Conservation (phyloP, 2,797 vertebrate genomes). For the Lycodopsis pacificus region DNA sequence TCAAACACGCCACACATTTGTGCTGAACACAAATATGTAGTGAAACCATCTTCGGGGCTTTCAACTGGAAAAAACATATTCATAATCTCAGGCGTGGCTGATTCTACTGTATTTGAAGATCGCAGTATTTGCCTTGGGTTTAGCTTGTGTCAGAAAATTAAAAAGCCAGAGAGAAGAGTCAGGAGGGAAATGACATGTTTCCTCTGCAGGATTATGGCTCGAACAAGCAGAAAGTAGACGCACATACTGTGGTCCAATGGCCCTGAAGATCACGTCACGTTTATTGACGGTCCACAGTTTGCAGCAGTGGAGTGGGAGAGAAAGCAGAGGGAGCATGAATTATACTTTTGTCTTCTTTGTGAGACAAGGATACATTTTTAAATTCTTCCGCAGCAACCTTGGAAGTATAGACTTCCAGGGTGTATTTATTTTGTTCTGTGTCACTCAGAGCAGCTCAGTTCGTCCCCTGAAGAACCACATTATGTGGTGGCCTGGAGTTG, state of each 20-base stretch:
- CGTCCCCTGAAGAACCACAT: neutral
- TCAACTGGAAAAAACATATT: constrained; percentile 5
- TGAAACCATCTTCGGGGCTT: constrained; percentile 4
- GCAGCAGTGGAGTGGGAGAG: constrained; percentile 44
- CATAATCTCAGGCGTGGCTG: constrained; percentile 4
- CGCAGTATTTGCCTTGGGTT: neutral
- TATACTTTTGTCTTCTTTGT: constrained; percentile 52
- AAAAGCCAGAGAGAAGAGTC: neutral
- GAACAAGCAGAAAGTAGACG: constrained; percentile 21
- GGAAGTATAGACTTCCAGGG: no score
- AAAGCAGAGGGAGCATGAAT: constrained; percentile 39
- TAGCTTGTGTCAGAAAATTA: constrained; percentile 3
- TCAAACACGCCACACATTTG: constrained; percentile 28
- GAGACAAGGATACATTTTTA: constrained; percentile 35
- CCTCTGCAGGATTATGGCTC: constrained; percentile 3
- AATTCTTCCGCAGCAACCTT: neutral
- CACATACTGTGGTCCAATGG: neutral
- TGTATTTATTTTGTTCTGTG: neutral
- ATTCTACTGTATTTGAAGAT: neutral
- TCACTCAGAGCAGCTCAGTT: neutral
- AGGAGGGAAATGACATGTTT: neutral
- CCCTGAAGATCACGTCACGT: constrained; percentile 38
- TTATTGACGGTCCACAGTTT: constrained; percentile 55
- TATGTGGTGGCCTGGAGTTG: no score
- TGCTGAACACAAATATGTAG: constrained; percentile 18